Evolutionary conservation across 1,140 invertebrate genomes (phyloP), one percentile per base, ranked within the genome.

Genomic region (Alviniconcha marisindica): DNA sequence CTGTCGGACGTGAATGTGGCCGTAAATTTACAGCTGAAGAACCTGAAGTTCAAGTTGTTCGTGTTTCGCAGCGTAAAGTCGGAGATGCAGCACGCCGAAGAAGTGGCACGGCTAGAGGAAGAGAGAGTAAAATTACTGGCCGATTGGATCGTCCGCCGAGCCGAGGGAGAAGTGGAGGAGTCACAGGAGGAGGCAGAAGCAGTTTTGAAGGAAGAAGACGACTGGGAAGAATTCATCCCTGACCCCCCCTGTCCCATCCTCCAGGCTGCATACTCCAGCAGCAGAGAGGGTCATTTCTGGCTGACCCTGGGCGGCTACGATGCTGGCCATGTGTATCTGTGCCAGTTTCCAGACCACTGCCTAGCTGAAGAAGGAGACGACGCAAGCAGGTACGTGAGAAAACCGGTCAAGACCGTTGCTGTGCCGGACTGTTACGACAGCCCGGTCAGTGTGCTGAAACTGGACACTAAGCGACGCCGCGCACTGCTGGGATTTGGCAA

Each of bases 241-340:
- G 42, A 36, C 3, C 31, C 56, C 14, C 74, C 76, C 42, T 81
- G 81, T 48, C 66, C 74, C 3, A 80, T 86, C 18, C 33, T 79
- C 5, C 48, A 81, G 33, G 60, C 76, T 18, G 24, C 76, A 3
- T 77, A 76, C 14, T 38, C 60, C n/a, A 36, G 60, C 18, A 36
- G 60, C 18, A n/a, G 69, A 0, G 21, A 40, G 12, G n/a, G 63
- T 31, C 40, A 54, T 10, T 48, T 85, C 24, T 69, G 79, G 33
- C 15, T 83, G 31, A 77, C 82, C 18, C 42, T 85, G 69, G 84
- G 78, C 1, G 69, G 69, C 7, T 85, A 83, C 40, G 84, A 85
- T 54, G 77, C 84, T 18, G 84, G 82, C 2, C 83, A 83, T 31
- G 24, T 85, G 7, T 85, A 85, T 54, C n/a, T 38, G 60, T 80